Percentiles rank a stretch among this genome's conserved stretches.
Evolutionary conservation across 2,797 vertebrate species (phyloP).

Genomic region (Sebastes cheni): DNA sequence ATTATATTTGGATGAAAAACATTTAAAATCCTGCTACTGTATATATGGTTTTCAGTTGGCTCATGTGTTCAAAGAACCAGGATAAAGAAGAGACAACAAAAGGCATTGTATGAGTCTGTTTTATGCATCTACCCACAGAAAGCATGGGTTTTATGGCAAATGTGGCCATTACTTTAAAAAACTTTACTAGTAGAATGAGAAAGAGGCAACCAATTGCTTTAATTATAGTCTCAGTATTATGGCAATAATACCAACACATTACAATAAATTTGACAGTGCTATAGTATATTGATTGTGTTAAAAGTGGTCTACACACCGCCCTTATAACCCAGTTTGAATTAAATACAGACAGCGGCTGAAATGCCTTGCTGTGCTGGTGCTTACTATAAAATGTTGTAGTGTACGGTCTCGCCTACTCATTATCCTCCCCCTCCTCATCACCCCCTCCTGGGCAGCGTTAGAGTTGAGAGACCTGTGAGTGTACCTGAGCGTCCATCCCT

Average conservation of each 20-base stretch:
- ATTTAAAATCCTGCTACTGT: background rate
- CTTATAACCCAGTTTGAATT: slow-evolving; percentile 21
- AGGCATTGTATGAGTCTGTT: background rate
- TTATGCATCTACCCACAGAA: background rate
- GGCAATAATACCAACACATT: slow-evolving; percentile 21
- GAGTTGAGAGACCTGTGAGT: background rate
- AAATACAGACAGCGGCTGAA: slow-evolving; percentile 9
- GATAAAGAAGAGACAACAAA: background rate
- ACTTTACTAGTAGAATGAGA: background rate
- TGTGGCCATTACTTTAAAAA: slow-evolving; percentile 12
- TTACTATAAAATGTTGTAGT: slow-evolving; percentile 15
- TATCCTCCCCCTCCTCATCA: background rate
- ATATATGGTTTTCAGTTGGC: background rate
- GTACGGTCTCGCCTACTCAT: background rate
- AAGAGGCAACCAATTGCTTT: slow-evolving; percentile 12
- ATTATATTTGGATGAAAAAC: background rate
- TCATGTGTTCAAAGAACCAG: background rate
- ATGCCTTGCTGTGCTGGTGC: background rate
- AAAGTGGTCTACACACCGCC: background rate
- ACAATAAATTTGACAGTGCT: slow-evolving; percentile 6
- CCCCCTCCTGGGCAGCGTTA: slow-evolving; percentile 8
- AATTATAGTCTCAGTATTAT: slow-evolving; percentile 4
- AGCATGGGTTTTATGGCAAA: slow-evolving; percentile 7
- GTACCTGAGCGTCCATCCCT: slow-evolving; percentile 96
- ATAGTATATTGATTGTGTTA: slow-evolving; percentile 7